Evolutionary conservation across 2,113 vertebrate genomes (phyloP).

Genomic region (Panthera uncia): DNA sequence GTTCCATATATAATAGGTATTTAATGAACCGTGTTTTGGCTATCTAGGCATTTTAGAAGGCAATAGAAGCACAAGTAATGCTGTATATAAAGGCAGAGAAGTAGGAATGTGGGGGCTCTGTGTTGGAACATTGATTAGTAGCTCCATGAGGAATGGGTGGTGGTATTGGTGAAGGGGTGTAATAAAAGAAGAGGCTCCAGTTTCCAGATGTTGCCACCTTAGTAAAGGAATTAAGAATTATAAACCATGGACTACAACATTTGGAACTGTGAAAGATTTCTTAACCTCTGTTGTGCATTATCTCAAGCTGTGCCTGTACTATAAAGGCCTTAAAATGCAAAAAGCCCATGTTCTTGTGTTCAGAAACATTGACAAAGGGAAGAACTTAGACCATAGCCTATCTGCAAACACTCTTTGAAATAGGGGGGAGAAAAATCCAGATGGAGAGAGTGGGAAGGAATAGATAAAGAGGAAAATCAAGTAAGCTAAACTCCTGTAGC

Average conservation of each 20-base stretch:
- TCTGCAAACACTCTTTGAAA: not conserved
- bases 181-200: not conserved
- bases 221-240: not conserved
- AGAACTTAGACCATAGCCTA: not conserved
- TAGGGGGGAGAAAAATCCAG: not conserved
- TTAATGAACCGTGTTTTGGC: not conserved
- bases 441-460: not conserved
- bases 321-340: not conserved
- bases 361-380: not conserved
- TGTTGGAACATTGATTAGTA: not conserved
- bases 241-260: not conserved
- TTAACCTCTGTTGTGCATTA: not conserved
- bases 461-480: not conserved
- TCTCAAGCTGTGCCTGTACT: not conserved
- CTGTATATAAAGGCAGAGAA: not conserved
- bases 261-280: not conserved
- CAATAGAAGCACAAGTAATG: not conserved
- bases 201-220: not conserved
- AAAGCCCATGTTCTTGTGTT: not conserved
- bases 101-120: not conserved
- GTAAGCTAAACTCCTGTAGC: too few relatives aligned
- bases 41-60: not conserved
- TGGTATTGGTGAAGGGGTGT: not conserved
- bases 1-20: not conserved
- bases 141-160: not conserved